phyloP scores from a whole-genome alignment of 2,888 invertebrate species.

The Perizoma flavofasciatum region DNA sequence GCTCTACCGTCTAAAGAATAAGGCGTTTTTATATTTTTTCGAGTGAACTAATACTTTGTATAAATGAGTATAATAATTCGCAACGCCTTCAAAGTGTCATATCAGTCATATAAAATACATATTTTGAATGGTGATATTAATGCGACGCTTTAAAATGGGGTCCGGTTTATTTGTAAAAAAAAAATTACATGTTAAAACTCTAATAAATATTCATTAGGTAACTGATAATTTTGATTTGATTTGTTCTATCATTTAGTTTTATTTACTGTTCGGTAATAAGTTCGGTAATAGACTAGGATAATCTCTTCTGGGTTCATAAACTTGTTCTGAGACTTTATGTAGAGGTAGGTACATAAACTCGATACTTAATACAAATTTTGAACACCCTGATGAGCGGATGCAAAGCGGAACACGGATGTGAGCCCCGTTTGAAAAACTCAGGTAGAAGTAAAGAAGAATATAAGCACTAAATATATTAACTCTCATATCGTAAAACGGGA shows the following conservation, averaged over 20 bases:
- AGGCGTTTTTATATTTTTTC: slow-evolving; percentile 7
- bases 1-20: slow-evolving; percentile 40
- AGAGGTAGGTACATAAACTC: too few relatives aligned
- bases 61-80: slow-evolving; percentile 65
- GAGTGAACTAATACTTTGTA: slow-evolving; percentile 43
- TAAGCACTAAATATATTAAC: too few relatives aligned
- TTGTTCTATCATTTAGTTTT: slow-evolving; percentile 20
- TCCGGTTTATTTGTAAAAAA: slow-evolving; percentile 53
- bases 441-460: too few relatives aligned
- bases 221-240: slow-evolving; percentile 22
- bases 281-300: too few relatives aligned
- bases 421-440: too few relatives aligned
- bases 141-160: slow-evolving; percentile 55
- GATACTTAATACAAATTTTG: too few relatives aligned
- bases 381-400: too few relatives aligned
- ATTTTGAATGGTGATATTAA: slow-evolving; percentile 69
- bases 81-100: slow-evolving; percentile 82
- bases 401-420: too few relatives aligned
- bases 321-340: too few relatives aligned
- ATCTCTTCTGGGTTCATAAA: too few relatives aligned
- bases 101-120: slow-evolving; percentile 82
- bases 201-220: slow-evolving; percentile 48
- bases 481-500: too few relatives aligned
- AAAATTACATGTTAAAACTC: slow-evolving; percentile 50
- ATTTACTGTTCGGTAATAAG: not conserved